Base-by-base conservation (phyloP, 2,113 vertebrate species). In the Amia ocellicauda region DNA sequence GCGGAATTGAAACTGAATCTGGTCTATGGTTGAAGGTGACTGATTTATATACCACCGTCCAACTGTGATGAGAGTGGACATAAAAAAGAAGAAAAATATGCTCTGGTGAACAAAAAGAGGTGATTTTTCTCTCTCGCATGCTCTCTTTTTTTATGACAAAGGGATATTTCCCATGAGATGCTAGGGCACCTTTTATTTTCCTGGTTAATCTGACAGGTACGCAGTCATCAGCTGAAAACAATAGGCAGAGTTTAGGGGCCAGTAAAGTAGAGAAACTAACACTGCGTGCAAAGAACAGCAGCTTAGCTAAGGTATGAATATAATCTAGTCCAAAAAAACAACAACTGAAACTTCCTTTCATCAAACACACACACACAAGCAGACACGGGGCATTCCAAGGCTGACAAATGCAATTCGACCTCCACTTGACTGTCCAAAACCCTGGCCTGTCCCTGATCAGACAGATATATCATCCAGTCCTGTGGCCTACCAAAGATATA, bases 71-170 rank as follows among this genome's bases (percentile, higher is more conserved):
- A 79, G 62, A 79, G 69, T 8, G 11, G 69, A 71, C 80, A 83
- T 85, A 84, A 85, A 85, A 81, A 83, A 57, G 64, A 58, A 63
- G 67, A 68, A 69, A 77, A 80, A 83, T 82, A 78, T 74, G 78
- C 76, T 75, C 75, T 69, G 78, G 78, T 83, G 77, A 83, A 79
- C 76, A 80, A 77, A 82, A 83, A 81, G 77, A 83, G 79, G 74
- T 75, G 70, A 75, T 78, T 79, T 36, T 5, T 36, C 11, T 36
- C 31, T 36, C 31, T 36, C 31, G n/a, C n/a, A n/a, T 36, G 5
- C 11, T 36, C 11, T 36, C 5, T 36, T 36, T 7, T 11, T 36
- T 36, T 36, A 36, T 36, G 31, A 36, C 31, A 36, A 36, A 36
- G 31, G 31, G 31, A 7, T 36, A 36, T 36, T 36, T 36, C 31